Evolutionary conservation across 2,888 invertebrate species (phyloP), one percentile per base, ranked within the genome.

Genomic region (Scelioninae gen. 2): DNA sequence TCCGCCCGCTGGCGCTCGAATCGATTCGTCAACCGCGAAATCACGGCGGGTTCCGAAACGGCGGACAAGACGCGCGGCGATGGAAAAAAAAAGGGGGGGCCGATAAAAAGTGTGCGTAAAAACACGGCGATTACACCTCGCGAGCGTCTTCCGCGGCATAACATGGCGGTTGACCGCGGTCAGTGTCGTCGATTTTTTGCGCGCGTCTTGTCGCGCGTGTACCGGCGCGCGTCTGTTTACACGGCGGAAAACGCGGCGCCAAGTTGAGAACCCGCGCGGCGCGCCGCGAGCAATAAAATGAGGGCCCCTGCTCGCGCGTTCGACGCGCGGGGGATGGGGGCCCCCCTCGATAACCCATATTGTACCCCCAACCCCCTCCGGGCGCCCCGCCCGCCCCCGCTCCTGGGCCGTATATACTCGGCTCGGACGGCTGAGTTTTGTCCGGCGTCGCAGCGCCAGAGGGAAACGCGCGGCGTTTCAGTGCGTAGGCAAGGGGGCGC

Each of bases 331-430:
- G 82, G 83, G 84, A 84, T 81, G 84, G 82, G 82, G 82, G 69
- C 46, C 84, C 84, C 81, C 84, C 84, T 85, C 85, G 84, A 84
- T 85, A 85, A 86, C 85, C 85, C 85, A 85, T 85, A 85, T 85
- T 85, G 85, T 85, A 83, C 84, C 84, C 82, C 82, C 82, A 77
- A 75, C 68, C 76, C 78, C 78, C 79, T 76, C 78, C 71, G 63
- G 70, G 46, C 77, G 76, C 73, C 78, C 78, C 77, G 76, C 74
- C 68, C 81, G 76, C 81, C 82, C 79, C 81, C 82, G 82, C 80
- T 85, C 83, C 83, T 80, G 84, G 83, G 83, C 84, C 84, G 85
- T 85, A 85, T 85, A 85, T 85, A 85, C 85, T 82, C 83, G 79
- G 79, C 80, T 79, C 81, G 82, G 81, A 83, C 78, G 83, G 78